Conservation (phyloP, 64 coral and sea anemone genomes). For the Montipora cactus region DNA sequence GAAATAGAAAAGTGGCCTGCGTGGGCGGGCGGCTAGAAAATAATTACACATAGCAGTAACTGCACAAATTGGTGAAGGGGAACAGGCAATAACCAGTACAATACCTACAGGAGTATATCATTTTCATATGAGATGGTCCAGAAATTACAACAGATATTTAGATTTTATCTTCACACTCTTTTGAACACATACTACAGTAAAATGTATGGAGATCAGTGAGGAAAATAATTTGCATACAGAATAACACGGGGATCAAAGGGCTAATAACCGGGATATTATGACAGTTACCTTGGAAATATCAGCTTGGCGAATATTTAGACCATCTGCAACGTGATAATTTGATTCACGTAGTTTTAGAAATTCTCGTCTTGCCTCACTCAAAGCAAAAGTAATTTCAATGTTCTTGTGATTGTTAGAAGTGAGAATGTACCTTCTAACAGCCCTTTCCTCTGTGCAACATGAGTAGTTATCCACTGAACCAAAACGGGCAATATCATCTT, state of each 20-base stretch:
- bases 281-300: conserved; percentile 64
- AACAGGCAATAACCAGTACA: too few relatives aligned
- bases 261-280: background rate
- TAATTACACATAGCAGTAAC: too few relatives aligned
- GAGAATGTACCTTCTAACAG: conserved; percentile 53
- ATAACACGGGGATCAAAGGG: background rate
- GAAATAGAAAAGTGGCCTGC: too few relatives aligned
- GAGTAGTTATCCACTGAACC: conserved; percentile 66
- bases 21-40: too few relatives aligned
- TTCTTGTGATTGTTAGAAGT: conserved; percentile 66
- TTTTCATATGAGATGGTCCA: too few relatives aligned
- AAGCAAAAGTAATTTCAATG: conserved; percentile 76
- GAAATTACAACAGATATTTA: too few relatives aligned
- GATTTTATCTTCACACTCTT: too few relatives aligned
- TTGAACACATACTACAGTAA: too few relatives aligned
- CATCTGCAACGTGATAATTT: conserved; percentile 5
- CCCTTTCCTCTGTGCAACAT: conserved; percentile 68
- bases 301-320: conserved; percentile 33
- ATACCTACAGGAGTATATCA: too few relatives aligned
- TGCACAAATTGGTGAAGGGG: too few relatives aligned
- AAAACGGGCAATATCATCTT: conserved; percentile 61
- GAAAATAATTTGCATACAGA: too few relatives aligned
- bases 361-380: conserved; percentile 58
- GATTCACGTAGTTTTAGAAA: conserved; percentile 56
- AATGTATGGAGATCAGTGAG: too few relatives aligned